phyloP scores from a whole-genome alignment of 2,113 vertebrate genomes.

The Saimiri boliviensis region DNA sequence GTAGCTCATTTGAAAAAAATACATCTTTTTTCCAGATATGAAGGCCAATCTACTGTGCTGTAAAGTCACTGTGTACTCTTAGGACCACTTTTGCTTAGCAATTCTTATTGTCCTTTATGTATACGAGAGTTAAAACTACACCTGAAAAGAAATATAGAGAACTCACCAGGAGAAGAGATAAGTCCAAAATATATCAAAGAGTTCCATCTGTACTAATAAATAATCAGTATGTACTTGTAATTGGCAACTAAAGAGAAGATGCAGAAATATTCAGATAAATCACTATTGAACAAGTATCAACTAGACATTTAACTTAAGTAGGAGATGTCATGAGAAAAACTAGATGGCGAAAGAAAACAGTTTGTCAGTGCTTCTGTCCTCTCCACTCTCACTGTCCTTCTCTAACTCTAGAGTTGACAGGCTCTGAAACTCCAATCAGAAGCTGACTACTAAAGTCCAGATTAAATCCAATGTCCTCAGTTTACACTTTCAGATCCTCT shows the following conservation, averaged over 20 bases:
- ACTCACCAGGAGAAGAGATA: neutral
- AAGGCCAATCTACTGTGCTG: neutral
- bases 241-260: neutral
- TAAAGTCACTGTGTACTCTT: neutral
- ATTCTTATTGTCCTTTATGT: neutral
- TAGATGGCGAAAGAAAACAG: neutral
- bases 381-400: neutral
- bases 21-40: neutral
- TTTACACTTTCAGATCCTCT: neutral
- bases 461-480: neutral
- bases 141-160: neutral
- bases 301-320: neutral
- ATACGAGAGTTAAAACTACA: neutral
- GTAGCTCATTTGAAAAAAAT: neutral
- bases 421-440: neutral
- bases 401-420: neutral
- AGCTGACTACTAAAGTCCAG: neutral
- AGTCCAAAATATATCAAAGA: neutral
- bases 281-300: neutral
- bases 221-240: neutral
- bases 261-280: neutral
- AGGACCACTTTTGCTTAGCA: neutral
- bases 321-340: neutral
- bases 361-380: neutral
- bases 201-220: constrained; percentile 1